Evolutionary conservation across 1,140 invertebrate genomes (phyloP).

Genomic region (Pinna nobilis): DNA sequence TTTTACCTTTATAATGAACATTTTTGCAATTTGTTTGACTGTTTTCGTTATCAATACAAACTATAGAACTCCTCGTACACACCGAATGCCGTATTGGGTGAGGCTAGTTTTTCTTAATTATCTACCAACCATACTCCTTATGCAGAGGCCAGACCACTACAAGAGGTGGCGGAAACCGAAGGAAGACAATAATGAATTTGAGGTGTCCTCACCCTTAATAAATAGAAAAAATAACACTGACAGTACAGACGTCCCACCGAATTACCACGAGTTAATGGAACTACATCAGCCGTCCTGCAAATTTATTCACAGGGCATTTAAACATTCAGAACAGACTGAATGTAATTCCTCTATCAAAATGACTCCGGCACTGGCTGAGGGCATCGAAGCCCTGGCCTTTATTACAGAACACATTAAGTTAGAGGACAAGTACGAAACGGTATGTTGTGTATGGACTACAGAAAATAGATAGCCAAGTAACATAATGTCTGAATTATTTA

Average conservation of each 20-base stretch:
- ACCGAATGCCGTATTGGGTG: constrained; percentile 76
- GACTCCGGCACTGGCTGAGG: constrained; percentile 65
- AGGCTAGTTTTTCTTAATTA: constrained; percentile 71
- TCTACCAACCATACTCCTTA: constrained; percentile 71
- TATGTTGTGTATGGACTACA: constrained; percentile 43
- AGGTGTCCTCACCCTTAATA: neutral
- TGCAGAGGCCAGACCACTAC: constrained; percentile 73
- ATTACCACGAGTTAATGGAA: constrained; percentile 95
- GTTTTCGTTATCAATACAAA: constrained; percentile 99
- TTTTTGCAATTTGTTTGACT: constrained; percentile 98
- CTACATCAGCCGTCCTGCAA: constrained; percentile 87
- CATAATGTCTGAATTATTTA: neutral
- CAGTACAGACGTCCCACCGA: constrained; percentile 80
- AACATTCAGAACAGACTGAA: constrained; percentile 15
- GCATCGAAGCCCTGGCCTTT: constrained; percentile 74
- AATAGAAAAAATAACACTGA: neutral
- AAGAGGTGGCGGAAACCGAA: constrained; percentile 63
- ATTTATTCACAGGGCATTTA: constrained; percentile 84
- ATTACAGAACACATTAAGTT: constrained; percentile 73
- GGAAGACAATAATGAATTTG: constrained; percentile 19
- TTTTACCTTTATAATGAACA: constrained; percentile 99
- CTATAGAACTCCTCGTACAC: constrained; percentile 93
- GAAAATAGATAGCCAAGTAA: neutral
- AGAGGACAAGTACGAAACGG: constrained; percentile 67
- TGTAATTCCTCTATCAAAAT: constrained; percentile 38